These are phyloP conservation scores for Cantharis rustica DNA, from an alignment of 2,888 invertebrate genomes.

Conservation along the genomic window DNA sequence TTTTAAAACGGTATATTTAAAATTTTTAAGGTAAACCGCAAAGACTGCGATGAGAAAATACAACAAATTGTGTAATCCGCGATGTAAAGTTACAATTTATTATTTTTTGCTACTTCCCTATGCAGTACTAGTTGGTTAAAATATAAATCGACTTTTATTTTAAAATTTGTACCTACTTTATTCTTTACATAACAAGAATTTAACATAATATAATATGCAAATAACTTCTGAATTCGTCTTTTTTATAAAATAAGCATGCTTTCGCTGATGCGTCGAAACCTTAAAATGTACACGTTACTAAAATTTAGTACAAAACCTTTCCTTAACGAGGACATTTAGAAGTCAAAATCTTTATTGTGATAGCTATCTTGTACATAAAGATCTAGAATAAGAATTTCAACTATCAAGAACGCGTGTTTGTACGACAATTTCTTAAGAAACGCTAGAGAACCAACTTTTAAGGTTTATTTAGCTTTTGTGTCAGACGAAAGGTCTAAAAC, in stretches of 20 bases:
- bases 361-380: constrained; percentile 15
- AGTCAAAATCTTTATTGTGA: constrained; percentile 7
- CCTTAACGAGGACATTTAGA: constrained; percentile 1
- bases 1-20: background rate
- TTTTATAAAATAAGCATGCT: background rate
- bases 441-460: constrained; percentile 3
- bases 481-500: background rate
- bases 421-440: background rate
- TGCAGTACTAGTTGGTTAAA: background rate
- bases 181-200: background rate
- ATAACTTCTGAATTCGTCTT: background rate
- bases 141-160: background rate
- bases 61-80: background rate
- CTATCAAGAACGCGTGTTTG: constrained; percentile 7
- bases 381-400: constrained; percentile 9
- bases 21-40: background rate
- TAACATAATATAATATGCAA: background rate
- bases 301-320: background rate
- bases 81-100: background rate
- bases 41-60: background rate
- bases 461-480: background rate
- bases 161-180: background rate
- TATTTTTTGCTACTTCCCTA: background rate
- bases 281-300: background rate
- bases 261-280: background rate